Conservation (phyloP, 2,888 invertebrate species). For the Dione vanillae region DNA sequence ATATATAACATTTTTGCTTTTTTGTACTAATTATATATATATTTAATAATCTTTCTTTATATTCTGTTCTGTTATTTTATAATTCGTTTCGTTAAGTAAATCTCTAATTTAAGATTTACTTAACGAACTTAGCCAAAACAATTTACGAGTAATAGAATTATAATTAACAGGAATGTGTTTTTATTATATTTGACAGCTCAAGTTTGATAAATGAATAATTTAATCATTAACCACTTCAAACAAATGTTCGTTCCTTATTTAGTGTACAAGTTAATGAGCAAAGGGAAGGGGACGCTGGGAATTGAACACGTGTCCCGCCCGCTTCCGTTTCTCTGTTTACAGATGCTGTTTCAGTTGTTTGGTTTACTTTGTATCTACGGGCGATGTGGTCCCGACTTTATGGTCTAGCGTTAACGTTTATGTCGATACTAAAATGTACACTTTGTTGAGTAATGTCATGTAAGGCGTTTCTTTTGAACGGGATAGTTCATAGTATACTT, state of each 20-base stretch:
- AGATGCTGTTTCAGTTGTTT: constrained; percentile 44
- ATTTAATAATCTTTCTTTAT: neutral
- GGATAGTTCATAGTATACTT: neutral
- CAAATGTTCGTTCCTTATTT: constrained; percentile 54
- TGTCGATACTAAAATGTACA: constrained; percentile 36
- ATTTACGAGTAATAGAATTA: neutral
- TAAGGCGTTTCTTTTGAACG: neutral
- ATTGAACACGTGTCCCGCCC: constrained; percentile 65
- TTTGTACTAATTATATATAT: neutral
- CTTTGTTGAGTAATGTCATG: constrained; percentile 30
- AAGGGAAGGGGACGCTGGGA: constrained; percentile 57
- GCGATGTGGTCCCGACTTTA: constrained; percentile 40
- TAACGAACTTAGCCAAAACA: neutral
- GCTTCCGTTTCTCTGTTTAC: constrained; percentile 63
- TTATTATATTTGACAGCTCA: neutral
- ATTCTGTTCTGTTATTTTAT: no score
- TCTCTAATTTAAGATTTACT: no score
- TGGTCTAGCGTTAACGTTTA: constrained; percentile 38
- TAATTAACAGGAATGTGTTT: neutral
- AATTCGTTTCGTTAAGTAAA: no score
- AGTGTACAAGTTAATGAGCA: constrained; percentile 60
- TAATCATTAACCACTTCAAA: constrained; percentile 39
- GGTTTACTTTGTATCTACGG: constrained; percentile 45
- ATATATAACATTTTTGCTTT: no score
- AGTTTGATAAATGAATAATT: constrained; percentile 22